Percentiles rank a stretch among this genome's conserved stretches.
Conservation (phyloP, 2,113 vertebrate genomes). For the Donacobius atricapilla region DNA sequence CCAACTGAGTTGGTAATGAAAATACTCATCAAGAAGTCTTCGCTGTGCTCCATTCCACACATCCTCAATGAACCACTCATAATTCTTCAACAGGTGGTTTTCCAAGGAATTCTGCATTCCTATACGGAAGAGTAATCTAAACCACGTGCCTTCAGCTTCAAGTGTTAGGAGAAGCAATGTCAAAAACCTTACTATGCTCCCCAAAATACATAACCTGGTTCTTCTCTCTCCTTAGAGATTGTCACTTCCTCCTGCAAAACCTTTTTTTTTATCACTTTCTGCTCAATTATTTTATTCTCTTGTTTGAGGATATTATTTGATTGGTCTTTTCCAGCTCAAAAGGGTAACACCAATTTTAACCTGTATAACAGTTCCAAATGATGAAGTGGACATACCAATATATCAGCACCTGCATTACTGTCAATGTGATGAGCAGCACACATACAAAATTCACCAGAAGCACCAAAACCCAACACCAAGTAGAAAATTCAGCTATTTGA, state of each 20-base stretch:
- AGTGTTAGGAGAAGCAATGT: background rate
- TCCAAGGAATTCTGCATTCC: background rate
- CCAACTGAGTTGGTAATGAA: background rate
- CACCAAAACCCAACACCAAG: background rate
- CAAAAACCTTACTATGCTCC: background rate
- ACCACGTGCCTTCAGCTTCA: background rate
- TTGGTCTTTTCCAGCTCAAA: background rate
- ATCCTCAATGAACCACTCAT: accelerated
- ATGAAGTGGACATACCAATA: background rate
- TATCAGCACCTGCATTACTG: background rate
- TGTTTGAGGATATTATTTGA: background rate
- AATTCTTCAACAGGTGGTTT: background rate
- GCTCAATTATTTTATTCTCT: background rate
- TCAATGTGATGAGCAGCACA: background rate
- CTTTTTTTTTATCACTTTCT: background rate
- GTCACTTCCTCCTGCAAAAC: background rate
- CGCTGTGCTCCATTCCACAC: background rate
- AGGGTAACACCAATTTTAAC: background rate
- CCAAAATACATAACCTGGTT: background rate
- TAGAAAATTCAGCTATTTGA: background rate
- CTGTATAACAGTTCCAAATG: background rate
- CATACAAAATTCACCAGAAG: background rate
- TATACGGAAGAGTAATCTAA: background rate
- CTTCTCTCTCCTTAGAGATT: background rate
- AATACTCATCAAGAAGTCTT: background rate